A percentile compares a stretch with the other conserved stretches of the same genome.
Conservation (phyloP, 2,797 vertebrate species). For the Neosilurus hyrtlii region DNA sequence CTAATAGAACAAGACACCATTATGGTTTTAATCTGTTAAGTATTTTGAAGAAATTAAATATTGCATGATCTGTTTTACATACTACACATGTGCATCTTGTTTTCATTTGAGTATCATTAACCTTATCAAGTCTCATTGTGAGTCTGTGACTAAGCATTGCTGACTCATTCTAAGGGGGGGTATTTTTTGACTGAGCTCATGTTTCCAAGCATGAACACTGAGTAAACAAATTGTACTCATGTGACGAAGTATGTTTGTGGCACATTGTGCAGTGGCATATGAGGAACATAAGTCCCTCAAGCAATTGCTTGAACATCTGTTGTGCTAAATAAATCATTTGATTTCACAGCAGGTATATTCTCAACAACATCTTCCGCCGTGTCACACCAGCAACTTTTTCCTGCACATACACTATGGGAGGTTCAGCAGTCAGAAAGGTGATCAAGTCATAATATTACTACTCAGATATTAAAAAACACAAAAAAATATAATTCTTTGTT, state of each 20-base stretch:
- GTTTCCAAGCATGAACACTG: neutral
- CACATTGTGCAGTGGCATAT: slow-evolving; percentile 42
- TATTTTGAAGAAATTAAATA: neutral
- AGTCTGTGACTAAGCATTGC: neutral
- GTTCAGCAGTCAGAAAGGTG: slow-evolving; percentile 2
- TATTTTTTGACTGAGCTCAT: neutral
- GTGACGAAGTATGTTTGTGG: slow-evolving; percentile 17
- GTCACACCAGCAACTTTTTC: slow-evolving; percentile 30
- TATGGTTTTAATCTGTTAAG: neutral
- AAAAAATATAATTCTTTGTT: neutral
- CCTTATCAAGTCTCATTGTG: neutral
- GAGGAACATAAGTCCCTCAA: slow-evolving; percentile 31
- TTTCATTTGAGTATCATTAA: neutral
- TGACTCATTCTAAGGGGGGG: neutral
- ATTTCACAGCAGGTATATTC: slow-evolving; percentile 51
- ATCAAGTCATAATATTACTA: neutral
- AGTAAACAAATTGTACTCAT: neutral
- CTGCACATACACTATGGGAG: slow-evolving; percentile 4
- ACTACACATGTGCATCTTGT: neutral
- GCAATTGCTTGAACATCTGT: slow-evolving; percentile 42
- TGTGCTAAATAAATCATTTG: slow-evolving; percentile 50
- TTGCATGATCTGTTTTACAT: neutral
- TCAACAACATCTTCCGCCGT: slow-evolving; percentile 40
- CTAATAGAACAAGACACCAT: neutral
- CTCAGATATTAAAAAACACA: neutral